Percentiles rank a stretch among this genome's conserved stretches.
These are phyloP conservation scores for Cheumatopsyche charites DNA, from an alignment of 1,140 invertebrate genomes.

Conservation along the genomic window DNA sequence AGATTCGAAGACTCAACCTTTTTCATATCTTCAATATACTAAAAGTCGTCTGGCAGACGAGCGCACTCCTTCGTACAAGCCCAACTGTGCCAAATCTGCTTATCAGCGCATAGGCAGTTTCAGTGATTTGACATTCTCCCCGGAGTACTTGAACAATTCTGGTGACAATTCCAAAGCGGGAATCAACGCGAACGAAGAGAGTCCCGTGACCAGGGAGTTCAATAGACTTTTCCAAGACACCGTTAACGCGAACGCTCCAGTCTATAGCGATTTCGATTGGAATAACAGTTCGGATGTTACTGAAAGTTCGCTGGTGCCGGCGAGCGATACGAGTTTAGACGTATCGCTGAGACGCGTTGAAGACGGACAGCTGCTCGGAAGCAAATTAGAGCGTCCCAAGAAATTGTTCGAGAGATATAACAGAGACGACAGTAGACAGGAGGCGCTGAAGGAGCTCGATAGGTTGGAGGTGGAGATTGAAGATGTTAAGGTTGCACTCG, in stretches of 20 bases:
- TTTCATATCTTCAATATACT: conserved; percentile 2
- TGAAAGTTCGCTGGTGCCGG: not conserved
- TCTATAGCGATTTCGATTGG: not conserved
- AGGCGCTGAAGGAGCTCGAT: conserved; percentile 51
- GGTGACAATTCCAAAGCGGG: conserved; percentile 11
- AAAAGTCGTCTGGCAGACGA: conserved; percentile 13
- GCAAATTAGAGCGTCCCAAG: conserved; percentile 28
- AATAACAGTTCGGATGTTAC: not conserved
- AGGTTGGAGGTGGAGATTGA: conserved; percentile 60
- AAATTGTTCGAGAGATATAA: conserved; percentile 39
- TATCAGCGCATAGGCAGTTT: not conserved
- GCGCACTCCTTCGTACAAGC: not conserved
- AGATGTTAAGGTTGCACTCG: conserved; percentile 59
- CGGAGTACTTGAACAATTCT: conserved; percentile 10
- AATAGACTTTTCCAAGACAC: conserved; percentile 36
- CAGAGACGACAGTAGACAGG: conserved; percentile 36
- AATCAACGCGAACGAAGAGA: conserved; percentile 37
- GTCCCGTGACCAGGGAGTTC: conserved; percentile 40
- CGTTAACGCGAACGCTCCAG: not conserved
- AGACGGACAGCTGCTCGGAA: not conserved
- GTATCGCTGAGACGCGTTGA: not conserved
- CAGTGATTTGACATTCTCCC: conserved; percentile 20
- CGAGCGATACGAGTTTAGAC: not conserved
- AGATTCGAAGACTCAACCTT: not conserved
- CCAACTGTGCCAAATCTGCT: too few relatives aligned